Evolutionary conservation across 2,797 vertebrate species (phyloP).

Genomic region (Atherinosoma microstoma): DNA sequence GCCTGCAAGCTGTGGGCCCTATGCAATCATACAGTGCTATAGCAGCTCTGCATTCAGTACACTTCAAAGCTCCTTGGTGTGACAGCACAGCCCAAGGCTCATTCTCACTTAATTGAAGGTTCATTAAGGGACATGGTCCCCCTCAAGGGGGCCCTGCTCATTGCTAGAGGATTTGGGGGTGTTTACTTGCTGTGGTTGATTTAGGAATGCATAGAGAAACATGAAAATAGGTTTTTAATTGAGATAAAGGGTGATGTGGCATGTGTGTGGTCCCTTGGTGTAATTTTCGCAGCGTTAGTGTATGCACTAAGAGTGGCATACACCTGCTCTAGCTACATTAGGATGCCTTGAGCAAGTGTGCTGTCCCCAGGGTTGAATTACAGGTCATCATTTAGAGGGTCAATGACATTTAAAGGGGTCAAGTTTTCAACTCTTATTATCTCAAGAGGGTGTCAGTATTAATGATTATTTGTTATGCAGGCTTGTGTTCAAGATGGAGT

Average conservation of each 20-base stretch:
- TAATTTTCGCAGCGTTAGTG: conserved; percentile 56
- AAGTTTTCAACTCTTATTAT: conserved; percentile 57
- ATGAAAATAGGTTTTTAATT: conserved; percentile 78
- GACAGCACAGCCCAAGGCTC: conserved; percentile 76
- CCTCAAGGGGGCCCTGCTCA: conserved; percentile 65
- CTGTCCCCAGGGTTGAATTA: conserved; percentile 71
- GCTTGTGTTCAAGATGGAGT: conserved; percentile 61
- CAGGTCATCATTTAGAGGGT: conserved; percentile 77
- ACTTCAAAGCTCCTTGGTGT: conserved; percentile 77
- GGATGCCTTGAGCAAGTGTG: conserved; percentile 39
- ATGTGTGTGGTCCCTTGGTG: conserved; percentile 61
- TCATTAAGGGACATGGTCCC: conserved; percentile 78
- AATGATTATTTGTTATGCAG: conserved; percentile 74
- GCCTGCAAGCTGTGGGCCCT: conserved; percentile 60
- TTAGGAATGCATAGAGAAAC: conserved; percentile 65
- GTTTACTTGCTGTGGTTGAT: conserved; percentile 66
- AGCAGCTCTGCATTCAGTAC: conserved; percentile 75
- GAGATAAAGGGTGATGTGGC: conserved; percentile 69
- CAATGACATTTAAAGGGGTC: conserved; percentile 72
- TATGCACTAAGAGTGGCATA: conserved; percentile 27
- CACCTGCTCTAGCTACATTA: conserved; percentile 67
- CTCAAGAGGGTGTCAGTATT: conserved; percentile 53
- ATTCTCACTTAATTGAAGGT: conserved; percentile 82
- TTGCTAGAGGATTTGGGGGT: conserved; percentile 64
- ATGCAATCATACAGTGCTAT: conserved; percentile 57